Conservation (phyloP, 2,113 vertebrate species). For the Colinus virginianus region DNA sequence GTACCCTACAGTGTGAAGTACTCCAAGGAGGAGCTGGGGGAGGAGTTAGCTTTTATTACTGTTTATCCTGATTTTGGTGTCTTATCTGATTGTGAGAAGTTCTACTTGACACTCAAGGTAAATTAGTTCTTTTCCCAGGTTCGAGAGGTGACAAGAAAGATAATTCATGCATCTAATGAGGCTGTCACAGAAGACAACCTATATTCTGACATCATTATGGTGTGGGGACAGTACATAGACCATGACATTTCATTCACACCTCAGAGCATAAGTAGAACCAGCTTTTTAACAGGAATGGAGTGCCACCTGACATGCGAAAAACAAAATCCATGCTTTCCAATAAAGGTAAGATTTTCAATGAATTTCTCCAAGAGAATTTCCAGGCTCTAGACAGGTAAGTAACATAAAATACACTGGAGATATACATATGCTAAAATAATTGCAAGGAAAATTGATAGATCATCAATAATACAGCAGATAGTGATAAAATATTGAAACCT, state of each 20-base stretch:
- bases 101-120: neutral
- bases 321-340: conserved; percentile 87
- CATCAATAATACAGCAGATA: neutral
- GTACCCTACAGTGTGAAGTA: neutral
- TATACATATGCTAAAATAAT: neutral
- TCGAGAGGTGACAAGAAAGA: conserved; percentile 84
- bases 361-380: neutral
- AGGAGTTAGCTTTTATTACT: neutral
- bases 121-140: conserved; percentile 78
- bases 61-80: neutral
- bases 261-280: conserved; percentile 77
- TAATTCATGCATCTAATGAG: conserved; percentile 80
- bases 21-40: neutral
- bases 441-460: neutral
- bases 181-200: conserved; percentile 77
- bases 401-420: neutral
- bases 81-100: neutral
- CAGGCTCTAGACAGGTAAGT: neutral
- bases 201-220: conserved; percentile 89
- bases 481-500: neutral
- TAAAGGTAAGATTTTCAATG: conserved; percentile 81
- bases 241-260: conserved; percentile 93
- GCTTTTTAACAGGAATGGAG: conserved; percentile 57
- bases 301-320: conserved; percentile 84
- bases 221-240: conserved; percentile 94